A percentile compares a stretch with the other conserved stretches of the same genome.
phyloP scores from a whole-genome alignment of 2,888 invertebrate species.

The Carabus problematicus region DNA sequence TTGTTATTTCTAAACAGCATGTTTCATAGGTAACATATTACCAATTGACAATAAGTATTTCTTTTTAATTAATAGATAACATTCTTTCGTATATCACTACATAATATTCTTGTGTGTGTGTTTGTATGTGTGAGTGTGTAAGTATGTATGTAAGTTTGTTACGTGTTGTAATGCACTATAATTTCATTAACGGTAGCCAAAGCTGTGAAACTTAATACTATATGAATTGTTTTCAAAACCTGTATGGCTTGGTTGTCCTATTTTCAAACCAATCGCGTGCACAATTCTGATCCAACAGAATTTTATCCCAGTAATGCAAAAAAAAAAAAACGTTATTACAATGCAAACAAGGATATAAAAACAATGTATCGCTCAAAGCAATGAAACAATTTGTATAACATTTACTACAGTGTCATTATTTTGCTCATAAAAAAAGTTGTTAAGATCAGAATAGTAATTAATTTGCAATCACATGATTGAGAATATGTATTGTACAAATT shows the following conservation, averaged over 20 bases:
- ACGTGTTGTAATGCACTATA: slow-evolving; percentile 10
- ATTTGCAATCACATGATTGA: too few species aligned
- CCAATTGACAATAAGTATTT: slow-evolving; percentile 9
- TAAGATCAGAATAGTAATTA: too few species aligned
- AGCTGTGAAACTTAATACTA: slow-evolving; percentile 1
- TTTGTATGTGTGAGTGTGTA: not conserved
- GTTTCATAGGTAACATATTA: not conserved
- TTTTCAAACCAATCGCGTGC: not conserved
- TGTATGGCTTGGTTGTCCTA: slow-evolving; percentile 23
- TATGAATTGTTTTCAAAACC: not conserved
- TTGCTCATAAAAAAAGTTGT: not conserved
- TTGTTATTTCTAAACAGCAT: slow-evolving; percentile 10
- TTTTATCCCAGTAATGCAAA: too few species aligned
- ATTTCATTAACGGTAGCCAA: slow-evolving; percentile 18
- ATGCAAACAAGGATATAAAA: too few species aligned
- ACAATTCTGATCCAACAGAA: too few species aligned
- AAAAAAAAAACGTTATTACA: too few species aligned
- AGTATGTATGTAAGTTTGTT: not conserved
- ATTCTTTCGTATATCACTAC: not conserved
- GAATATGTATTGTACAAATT: too few species aligned
- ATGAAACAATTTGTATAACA: too few species aligned
- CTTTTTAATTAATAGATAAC: slow-evolving; percentile 1
- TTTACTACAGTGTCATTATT: too few species aligned
- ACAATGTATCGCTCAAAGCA: too few species aligned
- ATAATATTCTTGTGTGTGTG: not conserved